Conservation (phyloP, 2,113 vertebrate genomes). For the Bubo bubo region DNA sequence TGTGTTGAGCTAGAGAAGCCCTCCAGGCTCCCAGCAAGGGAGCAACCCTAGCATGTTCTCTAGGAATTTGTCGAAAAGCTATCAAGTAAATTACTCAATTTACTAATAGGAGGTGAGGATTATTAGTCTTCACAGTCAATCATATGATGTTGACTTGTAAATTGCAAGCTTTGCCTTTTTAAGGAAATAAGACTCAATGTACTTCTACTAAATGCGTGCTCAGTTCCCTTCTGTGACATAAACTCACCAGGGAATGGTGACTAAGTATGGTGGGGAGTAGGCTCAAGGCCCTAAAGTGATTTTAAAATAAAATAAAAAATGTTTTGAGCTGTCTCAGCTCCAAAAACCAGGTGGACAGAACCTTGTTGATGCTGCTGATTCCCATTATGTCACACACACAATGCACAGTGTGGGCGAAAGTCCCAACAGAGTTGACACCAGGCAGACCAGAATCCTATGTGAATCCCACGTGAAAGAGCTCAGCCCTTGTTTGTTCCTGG, state of each 20-base stretch:
- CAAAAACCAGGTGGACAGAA: background rate
- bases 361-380: background rate
- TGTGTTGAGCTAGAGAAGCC: background rate
- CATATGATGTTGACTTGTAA: background rate
- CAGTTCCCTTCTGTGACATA: background rate
- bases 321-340: background rate
- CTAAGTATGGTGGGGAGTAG: background rate
- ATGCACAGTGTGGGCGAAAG: accelerated
- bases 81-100: background rate
- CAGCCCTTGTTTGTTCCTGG: background rate
- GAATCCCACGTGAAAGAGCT: background rate
- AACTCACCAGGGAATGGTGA: background rate
- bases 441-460: background rate
- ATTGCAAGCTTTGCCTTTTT: background rate
- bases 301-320: background rate
- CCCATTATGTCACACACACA: background rate
- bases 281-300: background rate
- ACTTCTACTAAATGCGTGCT: background rate
- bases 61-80: background rate
- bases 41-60: background rate
- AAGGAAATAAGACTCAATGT: background rate
- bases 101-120: background rate
- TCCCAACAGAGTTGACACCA: background rate
- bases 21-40: background rate
- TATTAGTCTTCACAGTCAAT: background rate